phyloP scores from a whole-genome alignment of 2,797 vertebrate species.

The Merluccius polli region DNA sequence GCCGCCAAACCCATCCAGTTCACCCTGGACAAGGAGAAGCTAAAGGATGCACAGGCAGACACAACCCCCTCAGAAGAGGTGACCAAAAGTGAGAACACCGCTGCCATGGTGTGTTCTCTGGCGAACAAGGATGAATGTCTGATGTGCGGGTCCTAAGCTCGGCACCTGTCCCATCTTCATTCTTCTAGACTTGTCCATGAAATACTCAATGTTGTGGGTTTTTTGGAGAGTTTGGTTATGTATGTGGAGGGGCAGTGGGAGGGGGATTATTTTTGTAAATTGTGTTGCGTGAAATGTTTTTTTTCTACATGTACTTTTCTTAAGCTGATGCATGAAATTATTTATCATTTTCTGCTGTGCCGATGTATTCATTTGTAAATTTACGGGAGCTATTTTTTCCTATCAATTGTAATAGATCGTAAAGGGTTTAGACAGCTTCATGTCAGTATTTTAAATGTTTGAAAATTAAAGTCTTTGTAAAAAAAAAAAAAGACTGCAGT shows the following conservation, averaged over 20 bases:
- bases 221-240: not conserved
- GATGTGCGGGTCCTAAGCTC: conserved; percentile 89
- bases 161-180: not conserved
- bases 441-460: not conserved
- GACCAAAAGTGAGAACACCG: conserved; percentile 82
- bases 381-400: not conserved
- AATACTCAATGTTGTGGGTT: not conserved
- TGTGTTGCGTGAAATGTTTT: not conserved
- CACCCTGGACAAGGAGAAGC: conserved; percentile 93
- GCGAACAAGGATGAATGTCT: conserved; percentile 90
- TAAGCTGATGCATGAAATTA: conserved; percentile 10
- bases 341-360: conserved; percentile 35
- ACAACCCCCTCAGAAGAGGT: conserved; percentile 62
- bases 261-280: not conserved
- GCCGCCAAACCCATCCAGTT: conserved; percentile 97
- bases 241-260: not conserved
- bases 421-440: not conserved
- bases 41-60: conserved; percentile 72
- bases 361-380: conserved; percentile 3
- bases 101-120: conserved; percentile 92
- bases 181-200: not conserved
- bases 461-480: not conserved
- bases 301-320: not conserved
- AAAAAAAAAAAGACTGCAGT: not conserved
- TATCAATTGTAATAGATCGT: not conserved